A percentile compares a stretch with the other conserved stretches of the same genome.
These are phyloP conservation scores for Eupithecia centaureata DNA, from an alignment of 2,888 invertebrate species.

Conservation along the genomic window DNA sequence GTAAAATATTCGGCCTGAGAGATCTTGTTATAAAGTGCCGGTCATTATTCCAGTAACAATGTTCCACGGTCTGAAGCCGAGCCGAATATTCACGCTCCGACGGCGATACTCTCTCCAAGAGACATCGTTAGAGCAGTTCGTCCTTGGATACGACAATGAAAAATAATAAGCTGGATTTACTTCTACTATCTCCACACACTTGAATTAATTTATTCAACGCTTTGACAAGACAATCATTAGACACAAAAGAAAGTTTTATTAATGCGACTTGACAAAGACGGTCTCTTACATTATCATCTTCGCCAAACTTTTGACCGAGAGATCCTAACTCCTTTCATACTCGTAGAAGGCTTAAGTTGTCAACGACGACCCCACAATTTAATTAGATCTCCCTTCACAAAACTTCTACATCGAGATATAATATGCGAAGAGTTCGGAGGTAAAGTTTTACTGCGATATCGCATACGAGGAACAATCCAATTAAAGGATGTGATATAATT, in stretches of 20 bases:
- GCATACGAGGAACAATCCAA: slow-evolving; percentile 45
- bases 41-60: slow-evolving; percentile 54
- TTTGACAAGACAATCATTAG: slow-evolving; percentile 14
- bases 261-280: slow-evolving; percentile 44
- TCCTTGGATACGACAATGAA: slow-evolving; percentile 47
- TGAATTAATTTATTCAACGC: slow-evolving; percentile 8
- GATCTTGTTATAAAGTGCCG: slow-evolving; percentile 51
- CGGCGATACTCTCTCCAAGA: slow-evolving; percentile 48
- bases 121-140: slow-evolving; percentile 45
- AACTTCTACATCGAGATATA: slow-evolving; percentile 12
- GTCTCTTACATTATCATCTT: slow-evolving; percentile 37
- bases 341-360: slow-evolving; percentile 26
- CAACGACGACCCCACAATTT: slow-evolving; percentile 18
- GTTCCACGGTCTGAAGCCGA: slow-evolving; percentile 48
- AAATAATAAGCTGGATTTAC: slow-evolving; percentile 50
- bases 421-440: slow-evolving; percentile 11
- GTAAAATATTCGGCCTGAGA: slow-evolving; percentile 47
- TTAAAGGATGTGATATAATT: slow-evolving; percentile 52
- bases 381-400: slow-evolving; percentile 17
- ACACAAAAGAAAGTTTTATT: slow-evolving; percentile 31
- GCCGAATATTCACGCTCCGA: slow-evolving; percentile 56
- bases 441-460: slow-evolving; percentile 19
- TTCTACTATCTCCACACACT: slow-evolving; percentile 7
- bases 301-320: slow-evolving; percentile 33
- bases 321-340: slow-evolving; percentile 24